Base-by-base conservation (phyloP, 2,113 vertebrate species). In the Gasterosteus nipponicus region DNA sequence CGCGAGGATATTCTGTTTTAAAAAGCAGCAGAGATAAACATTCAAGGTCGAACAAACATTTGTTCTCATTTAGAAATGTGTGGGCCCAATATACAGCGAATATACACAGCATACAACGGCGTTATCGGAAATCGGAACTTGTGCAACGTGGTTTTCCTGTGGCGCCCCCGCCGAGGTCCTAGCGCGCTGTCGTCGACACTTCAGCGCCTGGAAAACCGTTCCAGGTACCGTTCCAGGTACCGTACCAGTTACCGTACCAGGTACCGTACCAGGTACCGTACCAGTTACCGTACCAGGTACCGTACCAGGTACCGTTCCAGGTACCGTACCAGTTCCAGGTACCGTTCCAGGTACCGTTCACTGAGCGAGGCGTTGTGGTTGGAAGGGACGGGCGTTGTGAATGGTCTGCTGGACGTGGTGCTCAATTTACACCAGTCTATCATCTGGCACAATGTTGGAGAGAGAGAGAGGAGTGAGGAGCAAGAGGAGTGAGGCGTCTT, bases 361-460 rank as follows among this genome's bases (percentile, higher is more conserved):
- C 72, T 26, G 77, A 62, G 64, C n/a, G 49, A 12, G 46, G 42
- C 10, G 74, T 82, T 66, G 75, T 85, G 76, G 85, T 61, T 49
- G 65, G 65, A 76, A 26, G 58, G 79, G 76, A 63, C 10, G 38
- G 38, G 56, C 19, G 31, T 77, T 82, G 61, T 86, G 88, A 88
- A 86, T 80, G 82, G 84, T 86, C 71, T 58, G 68, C 73, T 73
- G 77, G 89, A 89, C 35, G 62, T 77, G 77, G 61, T 84, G 87
- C 92, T 91, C 87, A 91, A 86, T 91, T 92, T 93, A 88, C 80
- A 89, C 82, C 87, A 57, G 80, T 49, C 88, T 90, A 83, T 91
- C 88, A 85, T 75, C 58, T 26, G 10, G 53, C 63, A 73, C 82
- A 57, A 80, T 81, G 22, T 26, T 26, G 22, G 49, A n/a, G 49